Evolutionary conservation across 2,888 invertebrate genomes (phyloP).

Genomic region (Chymomyza caudatula): DNA sequence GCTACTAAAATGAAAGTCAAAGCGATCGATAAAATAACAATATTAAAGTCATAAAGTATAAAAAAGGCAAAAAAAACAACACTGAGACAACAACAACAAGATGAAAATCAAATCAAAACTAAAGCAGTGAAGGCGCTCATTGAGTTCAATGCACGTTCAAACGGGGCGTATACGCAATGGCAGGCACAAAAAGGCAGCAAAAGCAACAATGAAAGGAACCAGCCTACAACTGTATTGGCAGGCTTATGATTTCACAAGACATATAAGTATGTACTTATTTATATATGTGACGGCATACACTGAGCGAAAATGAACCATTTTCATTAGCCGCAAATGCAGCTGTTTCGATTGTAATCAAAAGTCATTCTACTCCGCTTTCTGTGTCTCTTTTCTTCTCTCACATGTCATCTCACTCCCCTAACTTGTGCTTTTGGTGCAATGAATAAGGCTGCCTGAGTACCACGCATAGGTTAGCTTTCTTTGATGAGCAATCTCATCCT

Average conservation of each 20-base stretch:
- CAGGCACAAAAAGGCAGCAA: slow-evolving; percentile 18
- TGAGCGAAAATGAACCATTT: neutral
- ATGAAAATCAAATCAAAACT: slow-evolving; percentile 58
- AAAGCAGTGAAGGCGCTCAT: slow-evolving; percentile 46
- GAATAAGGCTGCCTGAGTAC: too few relatives aligned
- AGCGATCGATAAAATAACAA: slow-evolving; percentile 42
- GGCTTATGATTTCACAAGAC: slow-evolving; percentile 9
- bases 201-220: slow-evolving; percentile 1
- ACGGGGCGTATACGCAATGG: slow-evolving; percentile 70
- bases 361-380: too few relatives aligned
- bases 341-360: too few relatives aligned
- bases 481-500: too few relatives aligned
- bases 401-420: too few relatives aligned
- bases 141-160: slow-evolving; percentile 72
- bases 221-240: slow-evolving; percentile 10
- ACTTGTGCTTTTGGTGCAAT: too few relatives aligned
- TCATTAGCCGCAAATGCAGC: slow-evolving; percentile 40
- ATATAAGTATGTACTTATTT: slow-evolving; percentile 4
- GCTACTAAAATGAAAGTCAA: slow-evolving; percentile 43
- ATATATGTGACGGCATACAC: neutral
- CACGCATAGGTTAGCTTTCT: too few relatives aligned
- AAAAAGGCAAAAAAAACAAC: slow-evolving; percentile 2
- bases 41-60: slow-evolving; percentile 1
- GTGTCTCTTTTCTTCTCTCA: too few relatives aligned
- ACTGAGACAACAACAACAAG: neutral